Evolutionary conservation across 2,888 invertebrate genomes (phyloP), one percentile per base, ranked within the genome.

Genomic region (Eustalomyia histrio): DNA sequence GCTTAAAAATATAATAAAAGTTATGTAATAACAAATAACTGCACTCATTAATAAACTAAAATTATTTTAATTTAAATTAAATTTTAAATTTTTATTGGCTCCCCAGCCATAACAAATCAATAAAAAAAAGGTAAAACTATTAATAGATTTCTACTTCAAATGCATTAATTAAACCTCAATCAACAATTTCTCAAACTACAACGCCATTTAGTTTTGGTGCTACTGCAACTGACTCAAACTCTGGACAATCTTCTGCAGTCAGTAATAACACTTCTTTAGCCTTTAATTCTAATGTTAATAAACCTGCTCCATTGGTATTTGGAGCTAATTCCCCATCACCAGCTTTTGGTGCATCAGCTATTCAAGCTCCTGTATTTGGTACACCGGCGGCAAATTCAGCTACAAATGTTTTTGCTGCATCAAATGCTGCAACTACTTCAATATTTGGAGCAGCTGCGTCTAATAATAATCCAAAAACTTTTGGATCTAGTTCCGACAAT

Each of bases 401-500:
- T 12, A 18, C 67, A 8, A 83, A 80, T 73, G 43, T 79, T 9
- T 86, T 83, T 39, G 73, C 74, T 9, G 12, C 72, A 14, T 39
- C 74, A 14, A 78, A 21, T 21, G 47, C 58, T 17, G 14, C 60
- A 73, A 14, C 43, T 8, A 21, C 76, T 21, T 12, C 79, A 16
- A 12, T 72, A 35, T 43, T 75, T 60, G 60, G 29, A 16, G 35
- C 67, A 55, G 10, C n/a, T 65, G 65, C 43, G 10, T 53, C 47
- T 17, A 47, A 3, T n/a, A 47, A 39, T 8, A 39, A 57, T 5
- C 0, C 24, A 24, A 12, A 1, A 10, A 21, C 12, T 10, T 68
- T 65, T 21, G 68, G 58, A 14, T 64, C 61, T 1, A 63, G 2
- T 55, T 1, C 18, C 2, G 57, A 60, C 35, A 74, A 58, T 3